These are phyloP conservation scores for Chesias legatella DNA, from an alignment of 2,888 invertebrate genomes.

Conservation along the genomic window DNA sequence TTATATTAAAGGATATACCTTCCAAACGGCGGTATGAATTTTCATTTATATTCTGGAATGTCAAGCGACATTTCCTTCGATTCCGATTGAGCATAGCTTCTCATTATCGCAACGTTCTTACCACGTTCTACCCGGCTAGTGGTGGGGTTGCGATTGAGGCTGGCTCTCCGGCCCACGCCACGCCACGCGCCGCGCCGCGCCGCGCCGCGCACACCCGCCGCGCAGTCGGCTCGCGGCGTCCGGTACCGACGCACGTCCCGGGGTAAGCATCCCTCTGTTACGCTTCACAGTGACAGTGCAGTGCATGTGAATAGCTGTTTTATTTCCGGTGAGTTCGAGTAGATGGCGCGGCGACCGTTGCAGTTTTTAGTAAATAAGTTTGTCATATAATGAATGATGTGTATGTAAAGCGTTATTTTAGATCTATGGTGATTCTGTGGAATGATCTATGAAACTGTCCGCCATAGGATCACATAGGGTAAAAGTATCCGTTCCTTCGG, in stretches of 20 bases:
- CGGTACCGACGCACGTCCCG: conserved; percentile 40
- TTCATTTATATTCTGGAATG: no score
- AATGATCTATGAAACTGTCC: no score
- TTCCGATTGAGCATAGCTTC: no score
- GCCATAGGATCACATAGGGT: no score
- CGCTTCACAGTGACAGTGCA: conserved; percentile 24
- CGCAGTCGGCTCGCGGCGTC: conserved; percentile 51
- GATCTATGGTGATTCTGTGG: no score
- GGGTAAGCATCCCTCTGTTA: conserved; percentile 10
- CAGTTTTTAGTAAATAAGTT: conserved; percentile 40
- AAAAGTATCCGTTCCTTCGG: no score
- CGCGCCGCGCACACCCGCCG: conserved; percentile 36
- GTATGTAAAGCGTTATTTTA: no score
- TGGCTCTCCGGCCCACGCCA: conserved; percentile 41
- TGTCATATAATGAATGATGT: conserved; percentile 2
- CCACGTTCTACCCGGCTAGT: conserved; percentile 36
- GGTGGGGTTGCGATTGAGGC: conserved; percentile 47
- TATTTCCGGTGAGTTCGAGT: conserved; percentile 31
- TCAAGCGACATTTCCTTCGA: no score
- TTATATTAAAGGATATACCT: no score
- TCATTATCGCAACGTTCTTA: conserved; percentile 7
- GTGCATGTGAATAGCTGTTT: conserved; percentile 17
- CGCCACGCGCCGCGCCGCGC: conserved; percentile 29
- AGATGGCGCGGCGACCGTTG: conserved; percentile 71
- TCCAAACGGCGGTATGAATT: no score